A percentile compares a stretch with the other conserved stretches of the same genome.
These are phyloP conservation scores for Drosophila pseudotakahashii DNA, from an alignment of 2,888 invertebrate genomes.

Conservation along the genomic window DNA sequence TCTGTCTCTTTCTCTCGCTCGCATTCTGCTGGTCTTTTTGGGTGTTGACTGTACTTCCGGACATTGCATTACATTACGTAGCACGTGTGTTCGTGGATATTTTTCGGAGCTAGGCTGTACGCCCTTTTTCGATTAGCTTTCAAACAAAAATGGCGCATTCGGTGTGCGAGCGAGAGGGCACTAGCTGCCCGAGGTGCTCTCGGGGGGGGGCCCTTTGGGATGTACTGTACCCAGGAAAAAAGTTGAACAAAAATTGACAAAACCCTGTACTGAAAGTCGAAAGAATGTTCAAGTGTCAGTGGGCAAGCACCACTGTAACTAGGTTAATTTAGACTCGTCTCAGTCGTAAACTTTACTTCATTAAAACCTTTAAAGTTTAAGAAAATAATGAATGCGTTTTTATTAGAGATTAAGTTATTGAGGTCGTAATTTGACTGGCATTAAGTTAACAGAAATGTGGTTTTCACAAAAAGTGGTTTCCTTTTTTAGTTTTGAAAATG, in stretches of 20 bases:
- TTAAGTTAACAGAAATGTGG: too few species aligned
- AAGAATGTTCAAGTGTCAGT: background rate
- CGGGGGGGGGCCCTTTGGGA: slow-evolving; percentile 10
- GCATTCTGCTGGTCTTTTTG: slow-evolving; percentile 38
- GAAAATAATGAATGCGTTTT: too few species aligned
- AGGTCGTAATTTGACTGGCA: too few species aligned
- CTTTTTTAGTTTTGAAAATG: too few species aligned
- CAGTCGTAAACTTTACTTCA: background rate
- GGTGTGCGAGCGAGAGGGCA: slow-evolving; percentile 21
- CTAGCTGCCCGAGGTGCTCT: slow-evolving; percentile 7
- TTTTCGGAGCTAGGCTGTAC: slow-evolving; percentile 49
- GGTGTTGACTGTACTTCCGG: slow-evolving; percentile 74
- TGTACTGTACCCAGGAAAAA: slow-evolving; percentile 22
- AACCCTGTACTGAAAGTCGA: background rate
- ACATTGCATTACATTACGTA: slow-evolving; percentile 59
- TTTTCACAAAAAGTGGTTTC: too few species aligned
- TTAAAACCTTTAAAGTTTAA: background rate
- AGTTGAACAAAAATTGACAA: background rate
- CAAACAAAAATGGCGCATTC: slow-evolving; percentile 62
- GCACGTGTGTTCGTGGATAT: slow-evolving; percentile 5
- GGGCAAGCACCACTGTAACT: background rate
- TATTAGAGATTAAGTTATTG: too few species aligned
- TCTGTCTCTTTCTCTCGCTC: slow-evolving; percentile 7
- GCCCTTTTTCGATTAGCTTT: slow-evolving; percentile 59
- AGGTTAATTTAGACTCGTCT: background rate